These are phyloP conservation scores for Stenopsyche tienmushanensis DNA, from an alignment of 1,140 invertebrate genomes.

Conservation along the genomic window DNA sequence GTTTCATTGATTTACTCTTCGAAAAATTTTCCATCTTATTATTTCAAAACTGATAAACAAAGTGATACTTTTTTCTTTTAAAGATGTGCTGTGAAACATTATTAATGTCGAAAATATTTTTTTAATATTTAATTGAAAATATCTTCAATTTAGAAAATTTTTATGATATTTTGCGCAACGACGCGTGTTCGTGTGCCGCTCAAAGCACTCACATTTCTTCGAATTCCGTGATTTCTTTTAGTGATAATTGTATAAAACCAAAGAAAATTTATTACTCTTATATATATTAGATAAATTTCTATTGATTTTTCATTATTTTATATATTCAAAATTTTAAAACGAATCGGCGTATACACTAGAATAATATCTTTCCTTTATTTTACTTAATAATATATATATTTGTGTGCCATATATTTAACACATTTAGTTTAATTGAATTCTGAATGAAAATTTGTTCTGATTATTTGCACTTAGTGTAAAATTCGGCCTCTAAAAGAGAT, in stretches of 20 bases:
- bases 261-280: constrained; percentile 38
- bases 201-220: constrained; percentile 18
- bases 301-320: constrained; percentile 28
- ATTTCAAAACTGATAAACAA: too few species aligned
- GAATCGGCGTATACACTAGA: constrained; percentile 14
- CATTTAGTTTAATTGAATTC: constrained; percentile 4
- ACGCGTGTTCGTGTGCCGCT: neutral
- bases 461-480: neutral
- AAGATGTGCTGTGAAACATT: constrained; percentile 24
- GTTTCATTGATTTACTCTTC: too few species aligned
- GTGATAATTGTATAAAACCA: constrained; percentile 40
- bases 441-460: neutral
- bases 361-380: neutral
- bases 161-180: neutral
- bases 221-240: constrained; percentile 39
- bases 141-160: neutral
- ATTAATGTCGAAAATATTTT: constrained; percentile 2
- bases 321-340: constrained; percentile 33
- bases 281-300: constrained; percentile 35
- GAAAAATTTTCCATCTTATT: too few species aligned
- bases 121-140: neutral
- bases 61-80: constrained; percentile 14
- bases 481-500: constrained; percentile 1
- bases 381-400: constrained; percentile 2
- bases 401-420: constrained; percentile 34